Evolutionary conservation across 2,113 vertebrate genomes (phyloP).

Genomic region (Gavialis gangeticus): DNA sequence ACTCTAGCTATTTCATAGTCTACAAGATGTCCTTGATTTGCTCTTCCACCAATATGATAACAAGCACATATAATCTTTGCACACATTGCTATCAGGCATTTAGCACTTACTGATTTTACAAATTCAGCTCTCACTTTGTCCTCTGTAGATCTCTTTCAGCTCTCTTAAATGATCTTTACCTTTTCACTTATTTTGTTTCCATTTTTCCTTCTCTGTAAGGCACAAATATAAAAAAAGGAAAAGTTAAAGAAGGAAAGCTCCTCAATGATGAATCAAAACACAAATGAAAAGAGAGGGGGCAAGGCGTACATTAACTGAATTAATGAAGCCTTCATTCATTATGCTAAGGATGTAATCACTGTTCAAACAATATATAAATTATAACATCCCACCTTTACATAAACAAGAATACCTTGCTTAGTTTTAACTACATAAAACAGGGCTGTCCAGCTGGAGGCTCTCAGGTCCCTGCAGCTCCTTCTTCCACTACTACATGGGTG

Average conservation of each 20-base stretch:
- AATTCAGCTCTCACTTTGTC: background rate
- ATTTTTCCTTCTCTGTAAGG: background rate
- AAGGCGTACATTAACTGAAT: background rate
- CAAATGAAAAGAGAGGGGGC: background rate
- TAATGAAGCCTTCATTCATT: background rate
- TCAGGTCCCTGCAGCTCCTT: background rate
- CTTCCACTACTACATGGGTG: background rate
- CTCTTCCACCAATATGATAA: constrained; percentile 59
- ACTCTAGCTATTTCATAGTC: constrained; percentile 66
- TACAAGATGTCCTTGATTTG: constrained; percentile 74
- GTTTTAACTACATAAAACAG: background rate
- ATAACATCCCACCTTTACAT: background rate
- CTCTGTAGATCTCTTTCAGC: background rate
- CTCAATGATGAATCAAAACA: background rate
- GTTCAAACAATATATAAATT: background rate
- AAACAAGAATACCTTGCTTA: background rate
- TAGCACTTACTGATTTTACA: constrained; percentile 25
- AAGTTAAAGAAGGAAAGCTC: background rate
- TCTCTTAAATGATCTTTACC: background rate
- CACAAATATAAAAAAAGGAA: background rate
- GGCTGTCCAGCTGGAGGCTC: background rate
- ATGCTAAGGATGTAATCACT: background rate
- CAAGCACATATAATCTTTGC: constrained; percentile 51
- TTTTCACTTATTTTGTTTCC: constrained; percentile 15
- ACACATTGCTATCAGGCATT: constrained; percentile 5